Base-by-base conservation (phyloP, 2,797 vertebrate species). In the Enteromius argenteus region DNA sequence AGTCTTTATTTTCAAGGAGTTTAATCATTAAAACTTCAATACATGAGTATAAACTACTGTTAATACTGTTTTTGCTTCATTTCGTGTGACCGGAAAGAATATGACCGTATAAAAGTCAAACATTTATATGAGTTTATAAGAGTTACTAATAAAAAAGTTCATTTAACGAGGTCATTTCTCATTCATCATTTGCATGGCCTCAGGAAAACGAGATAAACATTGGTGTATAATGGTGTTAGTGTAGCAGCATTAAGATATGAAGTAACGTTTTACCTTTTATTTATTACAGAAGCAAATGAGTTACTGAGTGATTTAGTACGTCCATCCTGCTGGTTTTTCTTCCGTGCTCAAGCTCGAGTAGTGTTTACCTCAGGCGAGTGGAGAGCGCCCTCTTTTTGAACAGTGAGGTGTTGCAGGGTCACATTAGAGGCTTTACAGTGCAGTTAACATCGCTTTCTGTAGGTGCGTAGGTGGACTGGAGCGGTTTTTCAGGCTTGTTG, bases 381-480 rank as follows among this genome's bases (percentile, higher is more conserved):
- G 3, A 44, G 35, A 30, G 53, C 19, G 19, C 53, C 79, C 11
- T 81, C 68, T 81, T n/a, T 27, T 60, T 21, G 19, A 44, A 10
- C 5, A 32, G 2, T 35, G 3, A 21, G 51, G 23, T 81, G 11
- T 15, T 81, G 79, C 51, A 81, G 30, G 77, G 51, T 39, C 21
- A 37, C 30, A 58, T 8, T 3, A 17, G 60, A 8, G 27, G 14
- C 21, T 14, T 56, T 53, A 56, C 49, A 56, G 11, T n/a, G 30
- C 15, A 32, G 39, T 27, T 49, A 51, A 51, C 42, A 30, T 74
- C 17, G 1, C 49, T 53, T 53, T 74, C 19, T n/a, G 5, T 27
- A 17, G 67, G 69, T 72, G 27, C 32, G 64, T 67, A 42, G 69
- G 15, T 73, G 69, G 42, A 73, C 49, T 19, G 69, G 23, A 32